Evolutionary conservation across 2,888 invertebrate genomes (phyloP).

Genomic region (Antheraea assamensis): DNA sequence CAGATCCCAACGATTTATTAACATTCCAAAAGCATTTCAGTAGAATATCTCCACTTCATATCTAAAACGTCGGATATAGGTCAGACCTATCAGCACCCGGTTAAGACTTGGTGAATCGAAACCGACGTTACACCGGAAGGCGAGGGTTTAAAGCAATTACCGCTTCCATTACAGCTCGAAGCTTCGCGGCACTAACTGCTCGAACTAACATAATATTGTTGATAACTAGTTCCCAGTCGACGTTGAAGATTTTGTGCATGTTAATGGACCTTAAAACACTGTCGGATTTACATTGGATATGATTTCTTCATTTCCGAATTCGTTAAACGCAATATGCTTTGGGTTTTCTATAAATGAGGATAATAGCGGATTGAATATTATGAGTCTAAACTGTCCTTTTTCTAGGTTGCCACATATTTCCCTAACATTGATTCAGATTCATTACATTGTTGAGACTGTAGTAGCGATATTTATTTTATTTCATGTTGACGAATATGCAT

Average conservation of each 20-base stretch:
- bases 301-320: not conserved
- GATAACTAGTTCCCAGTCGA: not conserved
- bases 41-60: not conserved
- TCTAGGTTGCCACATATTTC: no score
- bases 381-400: no score
- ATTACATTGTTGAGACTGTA: no score
- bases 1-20: not conserved
- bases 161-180: conserved; percentile 8
- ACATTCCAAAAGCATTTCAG: not conserved
- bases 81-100: not conserved
- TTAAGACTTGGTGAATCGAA: conserved; percentile 8
- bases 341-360: no score
- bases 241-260: not conserved
- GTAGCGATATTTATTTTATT: no score
- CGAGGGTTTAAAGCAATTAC: conserved; percentile 20
- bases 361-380: no score
- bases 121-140: conserved; percentile 18
- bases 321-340: not conserved
- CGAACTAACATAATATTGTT: conserved; percentile 17
- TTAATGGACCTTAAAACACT: not conserved
- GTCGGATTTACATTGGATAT: not conserved
- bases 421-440: no score
- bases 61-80: conserved; percentile 3
- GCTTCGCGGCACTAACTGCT: conserved; percentile 1
- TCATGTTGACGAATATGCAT: no score